These are phyloP conservation scores for Watsonalla cultraria DNA, from an alignment of 2,888 invertebrate species.

Conservation along the genomic window DNA sequence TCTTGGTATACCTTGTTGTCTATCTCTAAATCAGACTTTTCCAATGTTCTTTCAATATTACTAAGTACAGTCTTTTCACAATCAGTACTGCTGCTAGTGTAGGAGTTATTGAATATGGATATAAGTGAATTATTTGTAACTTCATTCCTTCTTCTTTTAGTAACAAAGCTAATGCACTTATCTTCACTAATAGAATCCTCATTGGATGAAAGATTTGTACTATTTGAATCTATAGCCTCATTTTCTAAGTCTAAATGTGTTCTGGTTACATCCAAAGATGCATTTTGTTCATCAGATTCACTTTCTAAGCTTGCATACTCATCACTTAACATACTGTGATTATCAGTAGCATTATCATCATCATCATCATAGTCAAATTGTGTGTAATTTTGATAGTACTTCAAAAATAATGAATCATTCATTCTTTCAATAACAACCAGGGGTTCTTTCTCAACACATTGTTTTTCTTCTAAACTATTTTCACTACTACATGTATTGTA, in stretches of 20 bases:
- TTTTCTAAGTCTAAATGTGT: conserved; percentile 3
- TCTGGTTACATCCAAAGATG: conserved; percentile 1
- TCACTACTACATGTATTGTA: conserved; percentile 64
- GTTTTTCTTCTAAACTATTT: conserved; percentile 3
- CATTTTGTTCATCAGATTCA: conserved; percentile 9
- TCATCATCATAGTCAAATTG: conserved; percentile 13
- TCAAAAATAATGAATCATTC: conserved; percentile 43
- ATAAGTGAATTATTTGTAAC: conserved; percentile 42
- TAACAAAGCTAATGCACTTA: conserved; percentile 56
- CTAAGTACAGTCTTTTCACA: conserved; percentile 48
- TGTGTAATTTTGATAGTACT: conserved; percentile 38
- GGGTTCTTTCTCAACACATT: conserved; percentile 24
- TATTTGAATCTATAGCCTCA: conserved; percentile 8
- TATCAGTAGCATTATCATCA: conserved; percentile 22
- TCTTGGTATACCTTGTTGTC: background rate
- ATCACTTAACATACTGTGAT: conserved; percentile 3
- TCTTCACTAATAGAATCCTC: conserved; percentile 25
- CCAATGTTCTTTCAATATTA: conserved; percentile 7
- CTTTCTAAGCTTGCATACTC: conserved; percentile 9
- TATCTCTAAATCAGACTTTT: background rate
- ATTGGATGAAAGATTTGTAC: conserved; percentile 8
- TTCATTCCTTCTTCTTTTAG: conserved; percentile 57
- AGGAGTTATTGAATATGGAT: conserved; percentile 42
- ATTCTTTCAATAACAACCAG: conserved; percentile 44
- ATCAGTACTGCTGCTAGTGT: conserved; percentile 37